These are phyloP conservation scores for Geococcyx californianus DNA, from an alignment of 2,113 vertebrate species.

Conservation along the genomic window DNA sequence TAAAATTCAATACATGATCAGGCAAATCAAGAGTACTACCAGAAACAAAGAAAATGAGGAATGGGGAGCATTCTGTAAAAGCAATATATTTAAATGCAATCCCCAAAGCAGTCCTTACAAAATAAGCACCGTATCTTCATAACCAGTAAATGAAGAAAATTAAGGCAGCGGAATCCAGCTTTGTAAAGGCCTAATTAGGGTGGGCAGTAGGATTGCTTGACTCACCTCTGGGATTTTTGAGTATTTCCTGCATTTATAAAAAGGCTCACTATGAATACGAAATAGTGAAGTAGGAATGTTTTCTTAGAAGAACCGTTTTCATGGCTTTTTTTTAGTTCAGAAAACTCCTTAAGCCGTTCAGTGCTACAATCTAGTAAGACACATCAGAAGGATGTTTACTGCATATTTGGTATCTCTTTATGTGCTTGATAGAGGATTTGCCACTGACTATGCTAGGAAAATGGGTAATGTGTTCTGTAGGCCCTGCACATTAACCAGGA, in stretches of 20 bases:
- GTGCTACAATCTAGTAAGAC: neutral
- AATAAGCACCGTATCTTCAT: neutral
- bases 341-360: neutral
- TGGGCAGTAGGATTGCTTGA: neutral
- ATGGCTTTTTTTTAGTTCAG: neutral
- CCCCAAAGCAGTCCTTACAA: neutral
- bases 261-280: neutral
- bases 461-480: neutral
- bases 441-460: neutral
- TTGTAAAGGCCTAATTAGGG: neutral
- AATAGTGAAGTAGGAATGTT: neutral
- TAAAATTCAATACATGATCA: neutral
- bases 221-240: neutral
- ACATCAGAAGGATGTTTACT: neutral
- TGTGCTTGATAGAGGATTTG: neutral
- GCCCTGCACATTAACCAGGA: neutral
- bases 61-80: neutral
- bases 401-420: neutral
- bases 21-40: neutral
- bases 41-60: neutral
- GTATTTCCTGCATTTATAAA: neutral
- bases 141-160: neutral
- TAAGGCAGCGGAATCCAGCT: neutral
- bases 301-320: neutral
- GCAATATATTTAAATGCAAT: neutral